Evolutionary conservation across 1,140 invertebrate species (phyloP).

Genomic region (Pararge aegeria): DNA sequence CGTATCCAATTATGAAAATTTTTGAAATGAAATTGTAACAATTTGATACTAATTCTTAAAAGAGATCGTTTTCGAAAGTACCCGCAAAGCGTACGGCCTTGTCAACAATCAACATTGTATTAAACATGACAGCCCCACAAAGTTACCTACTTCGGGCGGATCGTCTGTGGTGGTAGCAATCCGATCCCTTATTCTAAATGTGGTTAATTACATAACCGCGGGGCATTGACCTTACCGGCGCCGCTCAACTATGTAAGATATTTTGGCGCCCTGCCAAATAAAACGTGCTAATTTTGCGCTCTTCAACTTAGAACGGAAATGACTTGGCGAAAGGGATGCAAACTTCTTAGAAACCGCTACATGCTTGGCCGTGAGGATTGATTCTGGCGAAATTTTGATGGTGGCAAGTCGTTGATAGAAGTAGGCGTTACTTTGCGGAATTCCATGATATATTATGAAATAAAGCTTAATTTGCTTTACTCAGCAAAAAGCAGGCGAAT

Average conservation of each 20-base stretch:
- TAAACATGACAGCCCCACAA: background rate
- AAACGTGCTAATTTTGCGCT: background rate
- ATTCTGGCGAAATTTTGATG: too few species aligned
- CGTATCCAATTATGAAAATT: too few species aligned
- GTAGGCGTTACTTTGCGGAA: too few species aligned
- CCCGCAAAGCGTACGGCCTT: background rate
- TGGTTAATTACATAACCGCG: slow-evolving; percentile 12
- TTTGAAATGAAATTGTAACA: too few species aligned
- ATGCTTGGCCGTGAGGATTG: background rate
- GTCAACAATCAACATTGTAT: background rate
- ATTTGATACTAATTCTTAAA: too few species aligned
- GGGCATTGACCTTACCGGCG: slow-evolving; percentile 13
- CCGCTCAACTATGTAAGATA: slow-evolving; percentile 5
- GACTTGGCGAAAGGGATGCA: background rate
- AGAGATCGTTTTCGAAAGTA: background rate
- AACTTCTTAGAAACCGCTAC: too few species aligned
- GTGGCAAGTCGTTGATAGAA: too few species aligned
- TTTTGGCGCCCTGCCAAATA: slow-evolving; percentile 1
- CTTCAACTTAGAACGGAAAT: background rate
- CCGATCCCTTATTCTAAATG: slow-evolving; percentile 9
- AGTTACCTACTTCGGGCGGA: background rate
- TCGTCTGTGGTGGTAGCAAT: background rate
- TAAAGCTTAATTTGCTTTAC: too few species aligned
- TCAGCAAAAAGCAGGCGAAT: too few species aligned
- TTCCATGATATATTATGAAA: too few species aligned